A percentile compares a stretch with the other conserved stretches of the same genome.
phyloP scores from a whole-genome alignment of 2,888 invertebrate genomes.

The Notodonta ziczac region DNA sequence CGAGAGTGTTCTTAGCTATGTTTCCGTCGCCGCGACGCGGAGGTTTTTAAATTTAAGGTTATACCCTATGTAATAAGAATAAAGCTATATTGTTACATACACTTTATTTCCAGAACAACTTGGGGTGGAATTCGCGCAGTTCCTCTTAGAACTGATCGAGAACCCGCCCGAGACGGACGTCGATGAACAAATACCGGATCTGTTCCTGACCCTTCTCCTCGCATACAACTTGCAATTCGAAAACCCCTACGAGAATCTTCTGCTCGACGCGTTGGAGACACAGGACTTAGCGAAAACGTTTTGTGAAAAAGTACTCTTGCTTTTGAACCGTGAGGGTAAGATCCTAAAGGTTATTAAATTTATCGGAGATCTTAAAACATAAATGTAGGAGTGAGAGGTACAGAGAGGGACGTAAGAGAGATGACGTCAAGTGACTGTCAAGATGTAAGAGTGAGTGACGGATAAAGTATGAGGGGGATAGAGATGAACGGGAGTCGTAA shows the following conservation, averaged over 20 bases:
- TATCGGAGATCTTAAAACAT: too few species aligned
- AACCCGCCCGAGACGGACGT: constrained; percentile 91
- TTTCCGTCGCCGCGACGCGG: too few species aligned
- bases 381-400: too few species aligned
- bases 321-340: constrained; percentile 95
- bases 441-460: too few species aligned
- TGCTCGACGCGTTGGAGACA: constrained; percentile 88
- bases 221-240: constrained; percentile 96
- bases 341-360: not conserved
- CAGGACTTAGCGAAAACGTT: constrained; percentile 92
- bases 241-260: constrained; percentile 87
- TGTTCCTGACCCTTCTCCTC: constrained; percentile 92
- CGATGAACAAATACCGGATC: constrained; percentile 93
- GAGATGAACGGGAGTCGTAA: too few species aligned
- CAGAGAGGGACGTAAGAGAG: too few species aligned
- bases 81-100: too few species aligned
- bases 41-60: too few species aligned
- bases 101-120: constrained; percentile 87
- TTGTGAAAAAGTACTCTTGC: constrained; percentile 94
- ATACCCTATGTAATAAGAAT: too few species aligned
- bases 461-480: too few species aligned
- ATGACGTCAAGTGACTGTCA: too few species aligned
- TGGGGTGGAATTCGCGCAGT: constrained; percentile 92
- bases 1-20: too few species aligned
- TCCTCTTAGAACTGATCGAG: constrained; percentile 93